Evolutionary conservation across 1,140 invertebrate genomes (phyloP).

Genomic region (Caenorhabditis latens): DNA sequence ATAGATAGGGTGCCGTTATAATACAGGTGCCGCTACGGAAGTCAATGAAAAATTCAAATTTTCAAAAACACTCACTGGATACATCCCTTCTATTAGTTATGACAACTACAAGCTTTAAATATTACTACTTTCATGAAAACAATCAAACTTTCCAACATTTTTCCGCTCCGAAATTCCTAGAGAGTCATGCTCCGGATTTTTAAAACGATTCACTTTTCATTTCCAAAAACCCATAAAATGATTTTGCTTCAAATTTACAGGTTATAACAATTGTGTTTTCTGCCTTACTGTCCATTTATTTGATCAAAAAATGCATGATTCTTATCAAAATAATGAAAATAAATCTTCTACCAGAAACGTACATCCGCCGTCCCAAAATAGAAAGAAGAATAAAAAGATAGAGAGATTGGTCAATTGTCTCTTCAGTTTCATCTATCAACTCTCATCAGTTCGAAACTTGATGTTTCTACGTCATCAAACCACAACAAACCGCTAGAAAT

Average conservation of each 20-base stretch:
- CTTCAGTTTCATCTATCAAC: constrained; percentile 49
- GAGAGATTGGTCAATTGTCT: constrained; percentile 26
- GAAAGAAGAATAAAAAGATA: background rate
- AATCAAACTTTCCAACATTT: too few relatives aligned
- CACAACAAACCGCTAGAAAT: constrained; percentile 15
- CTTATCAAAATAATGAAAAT: background rate
- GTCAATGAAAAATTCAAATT: too few relatives aligned
- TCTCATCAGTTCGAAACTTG: constrained; percentile 11
- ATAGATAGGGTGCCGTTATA: too few relatives aligned
- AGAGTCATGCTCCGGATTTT: too few relatives aligned
- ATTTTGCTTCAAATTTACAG: background rate
- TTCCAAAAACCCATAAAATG: background rate
- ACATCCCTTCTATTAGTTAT: too few relatives aligned
- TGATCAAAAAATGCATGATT: background rate
- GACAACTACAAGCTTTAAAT: too few relatives aligned
- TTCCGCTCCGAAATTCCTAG: too few relatives aligned
- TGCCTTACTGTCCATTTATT: background rate
- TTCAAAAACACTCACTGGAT: too few relatives aligned
- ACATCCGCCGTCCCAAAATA: constrained; percentile 42
- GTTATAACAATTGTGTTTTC: too few relatives aligned
- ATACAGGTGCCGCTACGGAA: too few relatives aligned
- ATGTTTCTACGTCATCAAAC: constrained; percentile 45
- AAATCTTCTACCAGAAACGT: background rate
- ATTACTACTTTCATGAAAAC: too few relatives aligned
- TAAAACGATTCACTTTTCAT: too few relatives aligned